Evolutionary conservation across 1,140 invertebrate genomes (phyloP), one percentile per base, ranked within the genome.

Genomic region (Diploscapter pachys): DNA sequence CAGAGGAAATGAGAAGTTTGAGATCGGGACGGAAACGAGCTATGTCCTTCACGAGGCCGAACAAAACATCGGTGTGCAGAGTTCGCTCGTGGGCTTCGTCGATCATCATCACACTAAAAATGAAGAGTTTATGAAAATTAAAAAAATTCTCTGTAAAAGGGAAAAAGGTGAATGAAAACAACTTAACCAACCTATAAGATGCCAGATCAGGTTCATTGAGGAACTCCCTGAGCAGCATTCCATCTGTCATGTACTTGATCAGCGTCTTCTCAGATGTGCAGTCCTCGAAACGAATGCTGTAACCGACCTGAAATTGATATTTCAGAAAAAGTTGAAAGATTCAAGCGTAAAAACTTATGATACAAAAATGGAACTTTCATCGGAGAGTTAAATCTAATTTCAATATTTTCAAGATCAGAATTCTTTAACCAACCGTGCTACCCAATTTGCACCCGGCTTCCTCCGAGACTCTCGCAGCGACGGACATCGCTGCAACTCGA

Each of bases 241-340:
- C 97, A 88, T 99, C 97, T 61, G 97, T 99, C 96, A 99, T 98
- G 82, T 99, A 99, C 87, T 99, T 99, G n/a, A 99, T 91, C 4
- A 90, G 82, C 4, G 89, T 89, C 48, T 90, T 90, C 81, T 91
- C 90, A 48, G 90, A 91, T 3, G 91, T 92, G 82, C 91, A 92
- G 84, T 92, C 91, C 86, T 92, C 92, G 88, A 92, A 92, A 77
- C 92, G 86, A 78, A 92, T 92, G 79, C 89, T 90, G 85, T 92
- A 92, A 5, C 91, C 91, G 70, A 92, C 91, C 88, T 91, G 86
- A 56, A 74, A 82, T 81, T 61, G 71, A 52, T 54, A 11, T 56
- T 48, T 64, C 9, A 65, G 53, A 66, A 31, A 72, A 31, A 31
- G n/a, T n/a, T n/a, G n/a, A n/a, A 31, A 31, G 31, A 31, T 31